phyloP scores from a whole-genome alignment of 2,797 vertebrate genomes.

The Saxicola maurus region DNA sequence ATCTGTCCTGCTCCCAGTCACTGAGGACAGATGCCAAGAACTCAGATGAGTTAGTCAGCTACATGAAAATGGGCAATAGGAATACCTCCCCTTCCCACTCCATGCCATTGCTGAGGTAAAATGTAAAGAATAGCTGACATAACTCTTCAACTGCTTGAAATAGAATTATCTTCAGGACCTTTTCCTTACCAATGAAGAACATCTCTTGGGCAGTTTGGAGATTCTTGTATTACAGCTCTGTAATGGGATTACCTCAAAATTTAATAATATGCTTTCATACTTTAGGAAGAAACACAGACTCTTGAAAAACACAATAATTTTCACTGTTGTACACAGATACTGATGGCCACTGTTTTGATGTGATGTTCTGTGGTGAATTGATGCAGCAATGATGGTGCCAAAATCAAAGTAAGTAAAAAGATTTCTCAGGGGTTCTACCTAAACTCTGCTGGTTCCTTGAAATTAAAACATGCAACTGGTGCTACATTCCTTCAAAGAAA shows the following conservation, averaged over 20 bases:
- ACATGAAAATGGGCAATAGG: not conserved
- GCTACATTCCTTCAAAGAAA: not conserved
- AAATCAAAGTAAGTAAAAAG: not conserved
- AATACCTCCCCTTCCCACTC: not conserved
- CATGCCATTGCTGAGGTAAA: not conserved
- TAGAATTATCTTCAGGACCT: not conserved
- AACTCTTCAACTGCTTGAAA: not conserved
- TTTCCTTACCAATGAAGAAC: not conserved
- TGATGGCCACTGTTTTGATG: not conserved
- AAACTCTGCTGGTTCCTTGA: not conserved
- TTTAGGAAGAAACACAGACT: not conserved
- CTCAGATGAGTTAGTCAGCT: not conserved
- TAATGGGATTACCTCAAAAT: not conserved
- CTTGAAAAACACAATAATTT: not conserved
- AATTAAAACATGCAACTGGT: not conserved
- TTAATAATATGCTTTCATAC: not conserved
- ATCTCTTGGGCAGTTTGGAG: not conserved
- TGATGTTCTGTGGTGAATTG: not conserved
- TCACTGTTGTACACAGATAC: not conserved
- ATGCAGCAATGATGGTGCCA: not conserved
- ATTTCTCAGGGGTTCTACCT: not conserved
- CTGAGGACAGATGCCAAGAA: rapidly evolving
- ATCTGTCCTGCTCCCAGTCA: not conserved
- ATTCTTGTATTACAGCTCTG: not conserved
- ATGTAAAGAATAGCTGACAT: not conserved